phyloP scores from a whole-genome alignment of 2,888 invertebrate species.

The Microctonus brassicae region DNA sequence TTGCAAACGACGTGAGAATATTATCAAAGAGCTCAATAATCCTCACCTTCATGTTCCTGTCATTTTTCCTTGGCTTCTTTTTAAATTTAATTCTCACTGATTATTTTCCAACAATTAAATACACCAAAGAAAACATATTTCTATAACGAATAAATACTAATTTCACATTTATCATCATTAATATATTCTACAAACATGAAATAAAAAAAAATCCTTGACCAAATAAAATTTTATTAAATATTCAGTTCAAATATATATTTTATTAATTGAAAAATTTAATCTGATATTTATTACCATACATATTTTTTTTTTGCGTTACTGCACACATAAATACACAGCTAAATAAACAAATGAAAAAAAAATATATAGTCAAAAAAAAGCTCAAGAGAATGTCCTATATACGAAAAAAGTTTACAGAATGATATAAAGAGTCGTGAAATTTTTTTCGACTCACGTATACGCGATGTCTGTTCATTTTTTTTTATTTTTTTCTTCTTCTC shows the following conservation, averaged over 20 bases:
- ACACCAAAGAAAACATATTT: neutral
- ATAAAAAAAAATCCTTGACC: no score
- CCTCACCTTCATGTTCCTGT: neutral
- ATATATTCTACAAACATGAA: no score
- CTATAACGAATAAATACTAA: neutral
- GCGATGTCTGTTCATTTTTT: slow-evolving; percentile 28
- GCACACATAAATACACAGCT: no score
- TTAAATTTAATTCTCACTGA: neutral
- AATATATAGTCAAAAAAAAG: neutral
- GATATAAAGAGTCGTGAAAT: neutral
- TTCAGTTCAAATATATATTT: no score
- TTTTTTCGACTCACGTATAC: slow-evolving; percentile 28
- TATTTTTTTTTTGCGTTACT: no score
- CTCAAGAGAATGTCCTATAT: slow-evolving; percentile 4
- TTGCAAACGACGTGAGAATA: neutral
- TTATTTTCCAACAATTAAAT: neutral
- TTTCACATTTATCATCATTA: neutral
- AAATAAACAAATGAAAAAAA: neutral
- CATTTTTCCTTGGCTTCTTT: neutral
- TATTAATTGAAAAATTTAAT: no score
- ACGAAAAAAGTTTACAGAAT: slow-evolving; percentile 15
- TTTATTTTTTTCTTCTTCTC: slow-evolving; percentile 5
- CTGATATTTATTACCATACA: no score
- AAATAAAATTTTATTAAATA: no score
- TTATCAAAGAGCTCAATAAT: neutral